Evolutionary conservation across 2,888 invertebrate species (phyloP).

Genomic region (Diadegma fenestrale): DNA sequence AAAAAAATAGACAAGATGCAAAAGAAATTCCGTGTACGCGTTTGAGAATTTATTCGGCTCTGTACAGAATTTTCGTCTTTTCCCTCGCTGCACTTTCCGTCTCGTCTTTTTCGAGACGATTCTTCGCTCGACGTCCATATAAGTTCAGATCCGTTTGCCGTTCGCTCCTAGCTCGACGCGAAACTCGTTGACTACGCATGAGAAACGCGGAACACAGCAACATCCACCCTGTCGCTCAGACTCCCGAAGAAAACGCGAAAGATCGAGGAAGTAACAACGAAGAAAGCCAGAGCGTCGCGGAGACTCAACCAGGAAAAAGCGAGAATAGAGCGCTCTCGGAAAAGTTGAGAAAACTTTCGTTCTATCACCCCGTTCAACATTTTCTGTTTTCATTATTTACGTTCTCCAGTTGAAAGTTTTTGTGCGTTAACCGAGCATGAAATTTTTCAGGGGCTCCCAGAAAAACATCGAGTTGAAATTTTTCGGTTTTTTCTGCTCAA

Average conservation of each 20-base stretch:
- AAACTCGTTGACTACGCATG: conserved; percentile 66
- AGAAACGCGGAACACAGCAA: conserved; percentile 20
- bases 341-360: conserved; percentile 69
- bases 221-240: conserved; percentile 15
- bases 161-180: conserved; percentile 34
- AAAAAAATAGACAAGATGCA: conserved; percentile 67
- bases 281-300: conserved; percentile 32
- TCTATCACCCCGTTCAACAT: conserved; percentile 6
- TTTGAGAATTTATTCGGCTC: conserved; percentile 1
- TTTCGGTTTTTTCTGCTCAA: neutral
- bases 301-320: conserved; percentile 43
- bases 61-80: conserved; percentile 27
- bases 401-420: neutral
- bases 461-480: neutral
- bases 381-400: conserved; percentile 22
- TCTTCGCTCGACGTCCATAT: neutral
- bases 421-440: neutral
- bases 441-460: neutral
- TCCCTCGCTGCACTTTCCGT: neutral
- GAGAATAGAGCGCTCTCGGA: conserved; percentile 71
- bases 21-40: conserved; percentile 39
- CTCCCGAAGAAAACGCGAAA: conserved; percentile 67
- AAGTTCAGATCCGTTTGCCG: conserved; percentile 35
- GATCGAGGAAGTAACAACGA: conserved; percentile 34
- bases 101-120: neutral